Evolutionary conservation across 1,140 invertebrate genomes (phyloP).

Genomic region (Drosophila pruinosa): DNA sequence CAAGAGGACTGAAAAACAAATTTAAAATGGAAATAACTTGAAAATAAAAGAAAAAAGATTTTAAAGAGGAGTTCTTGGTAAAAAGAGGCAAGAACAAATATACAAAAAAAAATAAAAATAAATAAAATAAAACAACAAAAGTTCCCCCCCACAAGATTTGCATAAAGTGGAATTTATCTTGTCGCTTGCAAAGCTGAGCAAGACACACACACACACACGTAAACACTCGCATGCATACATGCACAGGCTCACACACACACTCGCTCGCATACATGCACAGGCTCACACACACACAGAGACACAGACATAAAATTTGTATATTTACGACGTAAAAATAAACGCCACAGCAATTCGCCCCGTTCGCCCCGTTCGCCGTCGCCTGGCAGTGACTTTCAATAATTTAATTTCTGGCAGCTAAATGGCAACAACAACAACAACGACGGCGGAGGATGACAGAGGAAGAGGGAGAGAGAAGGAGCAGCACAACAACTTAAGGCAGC

Average conservation of each 20-base stretch:
- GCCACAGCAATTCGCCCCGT: constrained; percentile 19
- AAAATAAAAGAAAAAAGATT: not conserved
- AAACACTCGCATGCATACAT: not conserved
- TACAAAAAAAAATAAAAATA: constrained; percentile 36
- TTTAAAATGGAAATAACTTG: constrained; percentile 79
- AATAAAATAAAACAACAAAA: constrained; percentile 37
- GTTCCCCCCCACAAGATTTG: constrained; percentile 74
- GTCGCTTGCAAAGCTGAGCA: constrained; percentile 35
- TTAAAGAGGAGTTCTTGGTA: constrained; percentile 37
- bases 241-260: constrained; percentile 4
- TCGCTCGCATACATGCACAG: not conserved
- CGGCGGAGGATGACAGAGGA: not conserved
- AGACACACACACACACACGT: constrained; percentile 4
- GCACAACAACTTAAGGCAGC: constrained; percentile 18
- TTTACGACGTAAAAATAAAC: constrained; percentile 81
- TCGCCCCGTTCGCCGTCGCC: constrained; percentile 5
- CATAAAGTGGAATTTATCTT: constrained; percentile 78
- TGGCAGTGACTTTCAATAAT: constrained; percentile 78
- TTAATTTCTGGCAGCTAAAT: constrained; percentile 70
- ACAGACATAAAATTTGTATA: constrained; percentile 75
- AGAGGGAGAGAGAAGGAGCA: constrained; percentile 9
- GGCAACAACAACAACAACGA: constrained; percentile 34
- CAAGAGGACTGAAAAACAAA: constrained; percentile 60
- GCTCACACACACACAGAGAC: too few relatives aligned
- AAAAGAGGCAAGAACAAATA: constrained; percentile 27